phyloP scores from a whole-genome alignment of 2,797 vertebrate species.

The Mionectes olivaceus region DNA sequence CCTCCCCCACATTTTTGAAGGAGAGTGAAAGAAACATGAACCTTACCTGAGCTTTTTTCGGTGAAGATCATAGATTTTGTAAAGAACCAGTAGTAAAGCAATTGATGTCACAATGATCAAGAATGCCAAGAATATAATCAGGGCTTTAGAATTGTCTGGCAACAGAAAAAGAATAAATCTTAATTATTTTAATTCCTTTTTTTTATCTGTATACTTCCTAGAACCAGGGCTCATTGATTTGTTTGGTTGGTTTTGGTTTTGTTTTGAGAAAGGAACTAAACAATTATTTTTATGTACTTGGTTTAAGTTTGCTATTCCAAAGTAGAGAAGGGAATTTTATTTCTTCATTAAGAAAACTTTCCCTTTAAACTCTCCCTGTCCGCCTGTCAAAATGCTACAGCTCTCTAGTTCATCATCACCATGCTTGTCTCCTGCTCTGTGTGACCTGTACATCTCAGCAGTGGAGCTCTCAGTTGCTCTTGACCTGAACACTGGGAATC shows the following conservation, averaged over 20 bases:
- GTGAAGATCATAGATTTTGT: constrained; percentile 90
- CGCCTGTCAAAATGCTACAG: not conserved
- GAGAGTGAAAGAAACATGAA: not conserved
- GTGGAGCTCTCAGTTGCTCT: not conserved
- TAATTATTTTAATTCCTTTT: not conserved
- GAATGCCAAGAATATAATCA: constrained; percentile 87
- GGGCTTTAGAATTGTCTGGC: constrained; percentile 87
- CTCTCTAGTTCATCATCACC: not conserved
- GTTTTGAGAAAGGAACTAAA: not conserved
- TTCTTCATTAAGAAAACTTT: not conserved
- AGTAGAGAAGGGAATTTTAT: not conserved
- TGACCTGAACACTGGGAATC: not conserved
- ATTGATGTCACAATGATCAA: constrained; percentile 87
- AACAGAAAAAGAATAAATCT: not conserved
- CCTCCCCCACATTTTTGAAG: not conserved
- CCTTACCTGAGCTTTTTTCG: constrained; percentile 81
- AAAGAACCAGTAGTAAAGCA: constrained; percentile 87
- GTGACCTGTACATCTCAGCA: not conserved
- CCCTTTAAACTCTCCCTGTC: not conserved
- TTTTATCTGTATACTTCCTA: not conserved
- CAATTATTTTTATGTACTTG: not conserved
- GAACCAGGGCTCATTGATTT: not conserved
- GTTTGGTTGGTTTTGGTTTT: not conserved
- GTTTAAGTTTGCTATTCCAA: not conserved
- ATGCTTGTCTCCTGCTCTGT: not conserved